Evolutionary conservation across 2,797 vertebrate genomes (phyloP).

Genomic region (Labroides dimidiatus): DNA sequence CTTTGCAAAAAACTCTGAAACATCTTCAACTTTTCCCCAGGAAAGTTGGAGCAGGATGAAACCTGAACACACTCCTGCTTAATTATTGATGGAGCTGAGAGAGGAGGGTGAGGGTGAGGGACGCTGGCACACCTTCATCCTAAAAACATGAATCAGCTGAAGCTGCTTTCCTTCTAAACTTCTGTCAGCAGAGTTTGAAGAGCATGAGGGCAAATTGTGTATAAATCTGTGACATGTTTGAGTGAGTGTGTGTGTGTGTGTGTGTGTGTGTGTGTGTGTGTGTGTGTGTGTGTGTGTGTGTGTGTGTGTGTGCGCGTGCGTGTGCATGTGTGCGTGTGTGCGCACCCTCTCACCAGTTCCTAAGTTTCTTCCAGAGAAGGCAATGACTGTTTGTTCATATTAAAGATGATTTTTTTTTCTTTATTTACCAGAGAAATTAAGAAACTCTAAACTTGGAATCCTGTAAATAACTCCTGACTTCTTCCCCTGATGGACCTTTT

Average conservation of each 20-base stretch:
- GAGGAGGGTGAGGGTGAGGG: conserved; percentile 27
- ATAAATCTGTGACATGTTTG: neutral
- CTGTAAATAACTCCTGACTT: neutral
- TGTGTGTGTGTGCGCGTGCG: neutral
- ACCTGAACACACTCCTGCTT: conserved; percentile 26
- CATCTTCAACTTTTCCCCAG: conserved; percentile 27
- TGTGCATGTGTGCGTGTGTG: too few species aligned
- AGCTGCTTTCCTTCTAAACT: neutral
- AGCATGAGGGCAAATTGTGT: neutral
- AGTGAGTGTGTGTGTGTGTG: neutral
- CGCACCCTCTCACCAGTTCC: too few species aligned
- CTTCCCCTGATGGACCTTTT: neutral
- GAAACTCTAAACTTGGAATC: neutral
- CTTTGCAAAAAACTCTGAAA: conserved; percentile 25
- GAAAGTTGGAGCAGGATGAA: conserved; percentile 45
- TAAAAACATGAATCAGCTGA: conserved; percentile 16
- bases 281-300: too few species aligned
- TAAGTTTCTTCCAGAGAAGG: neutral
- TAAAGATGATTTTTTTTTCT: neutral
- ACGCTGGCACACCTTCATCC: conserved; percentile 15
- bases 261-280: neutral
- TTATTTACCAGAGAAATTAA: neutral
- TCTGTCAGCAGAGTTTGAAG: neutral
- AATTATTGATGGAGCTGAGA: conserved; percentile 69
- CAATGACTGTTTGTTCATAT: neutral